Evolutionary conservation across 1,140 invertebrate species (phyloP), one percentile per base, ranked within the genome.

Genomic region (Nephotettix cincticeps): DNA sequence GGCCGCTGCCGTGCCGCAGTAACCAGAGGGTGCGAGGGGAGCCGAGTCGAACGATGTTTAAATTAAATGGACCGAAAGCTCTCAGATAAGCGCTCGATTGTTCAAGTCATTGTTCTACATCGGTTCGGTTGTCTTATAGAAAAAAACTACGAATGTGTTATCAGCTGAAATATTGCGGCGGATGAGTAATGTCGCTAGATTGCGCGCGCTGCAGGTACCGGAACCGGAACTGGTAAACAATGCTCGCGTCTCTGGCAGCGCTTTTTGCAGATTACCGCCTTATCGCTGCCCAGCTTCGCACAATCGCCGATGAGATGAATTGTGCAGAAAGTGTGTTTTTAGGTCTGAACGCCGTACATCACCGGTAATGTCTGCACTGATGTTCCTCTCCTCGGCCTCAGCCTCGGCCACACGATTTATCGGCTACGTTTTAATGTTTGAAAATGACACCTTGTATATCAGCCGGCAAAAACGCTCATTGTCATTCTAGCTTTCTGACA

Each of bases 31-130:
- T 61, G 25, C 21, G 11, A 6, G 23, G 14, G 56, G 56, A 3
- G 56, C 4, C 25, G 25, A 23, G 40, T n/a, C 13, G 47, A 69
- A 58, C 68, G 69, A 65, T 70, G 69, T 70, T 70, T 70, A 70
- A 70, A 70, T 70, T 70, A 70, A 70, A 70, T 70, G 69, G 69
- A 43, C 69, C 61, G 69, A 64, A 51, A 70, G 61, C 19, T 25
- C 28, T 70, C 23, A 27, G 69, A 70, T 70, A 70, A 70, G 69
- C 56, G 14, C 56, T 51, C 56, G 56, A 61, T 61, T 61, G 56
- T 61, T 61, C 56, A 29, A 61, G 23, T 61, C 56, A 61, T 61
- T 61, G 56, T 61, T 61, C 56, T 61, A 61, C 56, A 61, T 61
- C 56, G n/a, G 27, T 61, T 61, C 56, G 56, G 56, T 29, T 61